Evolutionary conservation across 2,113 vertebrate species (phyloP), one percentile per base, ranked within the genome.

Genomic region (Hymenochirus boettgeri): DNA sequence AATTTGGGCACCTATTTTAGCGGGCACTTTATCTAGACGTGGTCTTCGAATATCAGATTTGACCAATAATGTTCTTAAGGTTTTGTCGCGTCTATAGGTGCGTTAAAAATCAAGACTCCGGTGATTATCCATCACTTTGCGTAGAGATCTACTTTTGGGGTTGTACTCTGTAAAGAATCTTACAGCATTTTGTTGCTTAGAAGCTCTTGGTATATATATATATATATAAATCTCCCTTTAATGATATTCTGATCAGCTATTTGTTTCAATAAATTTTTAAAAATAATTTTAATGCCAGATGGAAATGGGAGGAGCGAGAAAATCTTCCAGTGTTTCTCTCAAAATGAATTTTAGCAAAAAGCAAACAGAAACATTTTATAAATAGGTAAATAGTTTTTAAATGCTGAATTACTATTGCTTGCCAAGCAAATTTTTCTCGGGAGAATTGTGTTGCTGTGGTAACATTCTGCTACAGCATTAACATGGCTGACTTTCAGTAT

Each of bases 401-500:
- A 53, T 19, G 9, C 13, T 17, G 23, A 7, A 53, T 19, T 53
- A 9, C 11, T 7, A 12, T 9, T 53, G 50, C 50, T 53, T 25
- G 50, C 50, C 50, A 53, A 53, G 50, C 22, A 53, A 53, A 25
- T 26, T 17, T 26, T 12, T 53, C 50, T 26, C 50, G n/a, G 24
- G 50, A 53, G 50, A 53, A 25, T 25, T 24, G 22, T 15, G 50
- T 53, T 53, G 50, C 50, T 53, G 50, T 53, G 50, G 50, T 25
- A 53, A 53, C 50, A 23, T 53, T 53, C 50, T 53, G 23, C 15
- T 53, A 26, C 50, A 26, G 24, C 27, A 53, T 53, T 53, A 53
- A 53, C 22, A 53, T 15, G 22, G 24, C n/a, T 42, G 39, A 42
- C 13, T 42, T 42, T 42, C 39, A 42, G 13, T n/a, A 4, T 42